Conservation (phyloP, 2,797 vertebrate genomes). For the Eidolon dupreanum region DNA sequence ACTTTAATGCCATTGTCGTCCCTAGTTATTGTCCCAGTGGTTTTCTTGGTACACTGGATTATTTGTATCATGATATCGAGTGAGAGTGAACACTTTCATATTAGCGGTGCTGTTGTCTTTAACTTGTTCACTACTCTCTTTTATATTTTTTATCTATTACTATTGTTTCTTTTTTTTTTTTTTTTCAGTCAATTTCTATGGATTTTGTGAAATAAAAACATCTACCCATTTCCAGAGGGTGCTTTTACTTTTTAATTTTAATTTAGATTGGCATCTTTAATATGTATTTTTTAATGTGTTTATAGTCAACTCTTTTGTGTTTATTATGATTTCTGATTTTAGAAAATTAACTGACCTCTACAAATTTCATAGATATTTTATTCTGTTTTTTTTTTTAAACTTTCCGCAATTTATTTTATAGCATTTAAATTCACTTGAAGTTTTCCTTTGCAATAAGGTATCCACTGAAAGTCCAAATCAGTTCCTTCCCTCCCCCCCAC, state of each 20-base stretch:
- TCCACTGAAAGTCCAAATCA: not conserved
- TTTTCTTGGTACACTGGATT: not conserved
- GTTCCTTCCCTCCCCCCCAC: rapidly evolving
- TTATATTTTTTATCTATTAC: not conserved
- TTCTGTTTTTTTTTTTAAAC: not conserved
- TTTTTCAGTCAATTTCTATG: not conserved
- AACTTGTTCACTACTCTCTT: not conserved
- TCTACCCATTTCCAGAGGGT: not conserved
- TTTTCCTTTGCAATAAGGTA: not conserved
- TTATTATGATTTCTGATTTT: not conserved
- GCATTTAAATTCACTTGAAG: not conserved
- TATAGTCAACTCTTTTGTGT: not conserved
- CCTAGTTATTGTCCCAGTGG: not conserved
- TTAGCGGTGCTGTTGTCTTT: not conserved
- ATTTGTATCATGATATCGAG: not conserved
- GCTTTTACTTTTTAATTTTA: not conserved
- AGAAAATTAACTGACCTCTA: not conserved
- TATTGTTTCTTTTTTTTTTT: not conserved
- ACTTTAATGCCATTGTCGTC: not conserved
- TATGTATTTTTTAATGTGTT: not conserved
- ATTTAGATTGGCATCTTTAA: not conserved
- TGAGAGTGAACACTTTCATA: not conserved
- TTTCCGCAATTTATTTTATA: not conserved
- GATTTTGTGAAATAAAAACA: not conserved
- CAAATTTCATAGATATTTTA: not conserved